These are phyloP conservation scores for Thymelicus lineola DNA, from an alignment of 2,888 invertebrate species.

Conservation along the genomic window DNA sequence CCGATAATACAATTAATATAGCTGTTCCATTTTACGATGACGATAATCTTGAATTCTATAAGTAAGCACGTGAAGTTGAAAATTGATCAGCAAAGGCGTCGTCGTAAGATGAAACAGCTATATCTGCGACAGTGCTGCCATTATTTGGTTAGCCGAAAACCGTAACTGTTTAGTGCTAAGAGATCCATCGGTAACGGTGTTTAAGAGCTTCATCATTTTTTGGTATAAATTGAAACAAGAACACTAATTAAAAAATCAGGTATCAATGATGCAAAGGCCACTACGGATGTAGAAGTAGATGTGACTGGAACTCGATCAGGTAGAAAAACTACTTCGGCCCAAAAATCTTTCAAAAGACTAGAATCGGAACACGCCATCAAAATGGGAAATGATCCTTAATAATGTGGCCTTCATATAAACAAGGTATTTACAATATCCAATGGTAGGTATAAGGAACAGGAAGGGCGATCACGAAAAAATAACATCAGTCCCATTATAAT, in stretches of 20 bases:
- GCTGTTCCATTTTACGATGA: slow-evolving; percentile 34
- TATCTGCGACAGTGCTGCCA: slow-evolving; percentile 59
- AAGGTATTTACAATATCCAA: slow-evolving; percentile 77
- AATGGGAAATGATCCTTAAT: slow-evolving; percentile 45
- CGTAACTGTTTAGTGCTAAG: slow-evolving; percentile 70
- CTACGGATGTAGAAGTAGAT: slow-evolving; percentile 48
- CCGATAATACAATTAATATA: slow-evolving; percentile 65
- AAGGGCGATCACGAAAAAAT: slow-evolving; percentile 51
- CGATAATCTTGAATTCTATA: not conserved
- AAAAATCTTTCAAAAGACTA: slow-evolving; percentile 70
- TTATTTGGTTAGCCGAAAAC: slow-evolving; percentile 76
- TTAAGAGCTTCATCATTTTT: slow-evolving; percentile 80
- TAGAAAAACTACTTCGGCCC: slow-evolving; percentile 47
- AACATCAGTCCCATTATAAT: slow-evolving; percentile 69
- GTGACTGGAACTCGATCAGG: slow-evolving; percentile 39
- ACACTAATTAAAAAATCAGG: slow-evolving; percentile 71
- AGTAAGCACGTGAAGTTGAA: not conserved
- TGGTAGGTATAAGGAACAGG: slow-evolving; percentile 61
- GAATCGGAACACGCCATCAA: slow-evolving; percentile 65
- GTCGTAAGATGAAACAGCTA: slow-evolving; percentile 31
- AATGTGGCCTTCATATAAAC: slow-evolving; percentile 62
- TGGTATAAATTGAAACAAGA: slow-evolving; percentile 82
- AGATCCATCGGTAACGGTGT: slow-evolving; percentile 84
- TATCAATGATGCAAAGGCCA: slow-evolving; percentile 70
- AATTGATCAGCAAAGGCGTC: slow-evolving; percentile 9